These are phyloP conservation scores for Listrodromus nycthemerus DNA, from an alignment of 2,888 invertebrate genomes.

Conservation along the genomic window DNA sequence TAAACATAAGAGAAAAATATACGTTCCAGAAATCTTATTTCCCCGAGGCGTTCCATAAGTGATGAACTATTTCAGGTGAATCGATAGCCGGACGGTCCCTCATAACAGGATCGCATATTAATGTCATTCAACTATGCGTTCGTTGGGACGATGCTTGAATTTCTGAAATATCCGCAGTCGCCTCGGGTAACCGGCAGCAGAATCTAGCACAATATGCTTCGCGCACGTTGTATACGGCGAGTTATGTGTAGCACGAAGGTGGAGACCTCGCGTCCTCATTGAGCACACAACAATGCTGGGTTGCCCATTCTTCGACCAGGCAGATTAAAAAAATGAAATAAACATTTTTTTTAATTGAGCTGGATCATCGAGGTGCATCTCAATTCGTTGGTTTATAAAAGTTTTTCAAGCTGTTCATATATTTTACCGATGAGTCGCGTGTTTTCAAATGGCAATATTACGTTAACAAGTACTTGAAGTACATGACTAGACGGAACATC, in stretches of 20 bases:
- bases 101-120: conserved; percentile 61
- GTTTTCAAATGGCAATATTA: not conserved
- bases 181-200: conserved; percentile 36
- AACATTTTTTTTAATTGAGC: no score
- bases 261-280: conserved; percentile 36
- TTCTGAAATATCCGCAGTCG: conserved; percentile 62
- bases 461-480: not conserved
- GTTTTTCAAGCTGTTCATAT: no score
- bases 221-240: conserved; percentile 34
- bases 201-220: conserved; percentile 52
- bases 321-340: no score
- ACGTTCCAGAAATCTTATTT: conserved; percentile 12
- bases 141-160: conserved; percentile 56
- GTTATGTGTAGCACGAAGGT: conserved; percentile 44
- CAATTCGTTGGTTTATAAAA: no score
- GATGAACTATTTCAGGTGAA: conserved; percentile 45
- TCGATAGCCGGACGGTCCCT: conserved; percentile 42
- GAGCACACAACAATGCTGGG: not conserved
- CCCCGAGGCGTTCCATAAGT: not conserved
- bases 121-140: conserved; percentile 64
- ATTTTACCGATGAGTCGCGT: no score
- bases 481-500: not conserved
- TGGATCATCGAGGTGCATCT: no score
- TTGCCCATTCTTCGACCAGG: no score
- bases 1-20: not conserved